These are phyloP conservation scores for Drosophila pseudoobscura DNA, from an alignment of 1,140 invertebrate species.

Conservation along the genomic window DNA sequence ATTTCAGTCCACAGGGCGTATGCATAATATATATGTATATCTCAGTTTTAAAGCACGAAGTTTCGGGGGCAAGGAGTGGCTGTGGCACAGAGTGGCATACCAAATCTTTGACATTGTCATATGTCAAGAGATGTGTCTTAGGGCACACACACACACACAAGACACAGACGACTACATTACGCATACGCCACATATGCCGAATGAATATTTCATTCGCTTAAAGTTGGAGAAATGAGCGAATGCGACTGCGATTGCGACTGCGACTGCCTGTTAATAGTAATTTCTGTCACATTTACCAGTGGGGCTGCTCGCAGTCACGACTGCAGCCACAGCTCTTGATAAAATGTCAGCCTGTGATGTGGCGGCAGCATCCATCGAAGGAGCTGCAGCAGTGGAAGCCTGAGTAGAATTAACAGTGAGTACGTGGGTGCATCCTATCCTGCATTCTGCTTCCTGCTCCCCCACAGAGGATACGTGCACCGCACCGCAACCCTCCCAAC, in stretches of 20 bases:
- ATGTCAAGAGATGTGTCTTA: constrained; percentile 51
- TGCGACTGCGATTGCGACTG: constrained; percentile 7
- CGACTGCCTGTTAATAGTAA: constrained; percentile 64
- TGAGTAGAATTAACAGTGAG: constrained; percentile 19
- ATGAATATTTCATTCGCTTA: constrained; percentile 61
- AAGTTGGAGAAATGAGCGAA: constrained; percentile 34
- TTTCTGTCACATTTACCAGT: constrained; percentile 70
- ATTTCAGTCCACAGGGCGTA: constrained; percentile 53
- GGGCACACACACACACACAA: constrained; percentile 26
- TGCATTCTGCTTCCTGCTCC: not conserved
- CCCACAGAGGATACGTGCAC: not conserved
- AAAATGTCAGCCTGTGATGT: constrained; percentile 66
- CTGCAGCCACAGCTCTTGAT: constrained; percentile 35
- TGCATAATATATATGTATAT: constrained; percentile 32
- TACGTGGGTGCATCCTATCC: constrained; percentile 11
- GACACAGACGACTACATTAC: constrained; percentile 50
- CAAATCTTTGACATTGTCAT: constrained; percentile 69
- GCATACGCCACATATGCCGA: constrained; percentile 66
- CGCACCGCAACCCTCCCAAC: not conserved
- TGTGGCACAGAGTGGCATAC: constrained; percentile 35
- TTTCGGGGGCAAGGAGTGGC: not conserved
- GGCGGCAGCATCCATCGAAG: constrained; percentile 17
- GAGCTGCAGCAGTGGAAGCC: not conserved
- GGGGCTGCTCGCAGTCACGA: constrained; percentile 40
- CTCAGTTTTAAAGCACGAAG: constrained; percentile 55